Conservation (phyloP, 2,888 invertebrate genomes). For the Hirtodrosophila alboralis region DNA sequence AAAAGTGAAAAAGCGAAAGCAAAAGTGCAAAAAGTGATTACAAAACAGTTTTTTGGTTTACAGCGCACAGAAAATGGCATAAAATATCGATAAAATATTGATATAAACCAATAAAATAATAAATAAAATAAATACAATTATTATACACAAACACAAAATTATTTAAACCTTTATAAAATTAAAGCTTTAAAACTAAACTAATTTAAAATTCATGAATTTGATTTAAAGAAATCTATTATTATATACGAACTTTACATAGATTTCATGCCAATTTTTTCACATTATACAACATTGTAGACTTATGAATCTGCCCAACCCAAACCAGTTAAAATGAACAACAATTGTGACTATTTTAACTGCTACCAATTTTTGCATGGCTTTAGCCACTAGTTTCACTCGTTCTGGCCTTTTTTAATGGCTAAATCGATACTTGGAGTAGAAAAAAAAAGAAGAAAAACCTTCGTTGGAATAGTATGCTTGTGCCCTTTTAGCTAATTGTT, state of each 20-base stretch:
- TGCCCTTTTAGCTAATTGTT: slow-evolving; percentile 59
- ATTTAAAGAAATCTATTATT: neutral
- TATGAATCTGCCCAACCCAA: neutral
- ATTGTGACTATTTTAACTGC: slow-evolving; percentile 16
- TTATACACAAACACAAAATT: neutral
- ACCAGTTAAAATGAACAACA: neutral
- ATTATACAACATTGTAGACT: slow-evolving; percentile 36
- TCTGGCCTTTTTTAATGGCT: slow-evolving; percentile 55
- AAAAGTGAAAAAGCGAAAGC: slow-evolving; percentile 48
- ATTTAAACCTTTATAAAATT: too few relatives aligned
- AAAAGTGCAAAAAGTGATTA: slow-evolving; percentile 64
- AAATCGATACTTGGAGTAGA: slow-evolving; percentile 59
- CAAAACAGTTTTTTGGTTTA: slow-evolving; percentile 42
- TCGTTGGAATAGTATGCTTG: slow-evolving; percentile 31
- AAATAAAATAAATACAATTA: neutral
- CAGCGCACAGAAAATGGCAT: neutral
- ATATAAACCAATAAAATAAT: neutral
- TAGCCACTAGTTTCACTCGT: slow-evolving; percentile 23
- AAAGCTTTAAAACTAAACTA: neutral
- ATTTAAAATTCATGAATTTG: neutral
- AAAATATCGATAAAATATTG: neutral
- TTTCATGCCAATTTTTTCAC: neutral
- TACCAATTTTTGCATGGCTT: slow-evolving; percentile 22
- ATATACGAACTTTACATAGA: neutral
- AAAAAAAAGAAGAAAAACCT: slow-evolving; percentile 16